Evolutionary conservation across 1,140 invertebrate species (phyloP).

Genomic region (Oedothorax gibbosus): DNA sequence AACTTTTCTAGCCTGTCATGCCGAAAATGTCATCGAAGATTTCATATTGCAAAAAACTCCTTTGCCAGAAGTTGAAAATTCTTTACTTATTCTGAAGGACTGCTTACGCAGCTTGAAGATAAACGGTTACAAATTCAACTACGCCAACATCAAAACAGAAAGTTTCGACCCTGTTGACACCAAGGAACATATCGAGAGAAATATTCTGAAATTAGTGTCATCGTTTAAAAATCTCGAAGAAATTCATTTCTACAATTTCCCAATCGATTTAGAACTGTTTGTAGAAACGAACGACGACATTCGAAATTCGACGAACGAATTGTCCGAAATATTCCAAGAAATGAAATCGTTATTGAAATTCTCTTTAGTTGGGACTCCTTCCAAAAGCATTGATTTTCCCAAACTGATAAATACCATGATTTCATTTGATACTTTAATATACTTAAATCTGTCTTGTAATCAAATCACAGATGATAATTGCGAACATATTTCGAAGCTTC

Average conservation of each 20-base stretch:
- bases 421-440: not conserved
- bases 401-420: not conserved
- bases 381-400: not conserved
- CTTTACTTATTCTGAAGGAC: not conserved
- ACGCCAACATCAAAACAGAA: not conserved
- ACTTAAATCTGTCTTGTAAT: conserved; percentile 24
- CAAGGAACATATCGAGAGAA: not conserved
- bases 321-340: not conserved
- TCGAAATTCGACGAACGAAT: not conserved
- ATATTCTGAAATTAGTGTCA: not conserved
- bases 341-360: conserved; percentile 11
- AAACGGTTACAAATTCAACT: conserved; percentile 29
- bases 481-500: conserved; percentile 5
- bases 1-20: not conserved
- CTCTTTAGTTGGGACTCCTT: not conserved
- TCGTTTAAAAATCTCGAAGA: conserved; percentile 6
- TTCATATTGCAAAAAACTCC: not conserved
- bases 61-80: not conserved
- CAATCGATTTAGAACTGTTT: conserved; percentile 15
- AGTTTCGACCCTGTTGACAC: not conserved
- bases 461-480: conserved; percentile 21
- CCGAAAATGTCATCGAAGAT: not conserved
- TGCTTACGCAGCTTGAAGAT: conserved; percentile 16
- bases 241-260: conserved; percentile 26
- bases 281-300: not conserved